Evolutionary conservation across 2,113 vertebrate species (phyloP).

Genomic region (Scomber japonicus): DNA sequence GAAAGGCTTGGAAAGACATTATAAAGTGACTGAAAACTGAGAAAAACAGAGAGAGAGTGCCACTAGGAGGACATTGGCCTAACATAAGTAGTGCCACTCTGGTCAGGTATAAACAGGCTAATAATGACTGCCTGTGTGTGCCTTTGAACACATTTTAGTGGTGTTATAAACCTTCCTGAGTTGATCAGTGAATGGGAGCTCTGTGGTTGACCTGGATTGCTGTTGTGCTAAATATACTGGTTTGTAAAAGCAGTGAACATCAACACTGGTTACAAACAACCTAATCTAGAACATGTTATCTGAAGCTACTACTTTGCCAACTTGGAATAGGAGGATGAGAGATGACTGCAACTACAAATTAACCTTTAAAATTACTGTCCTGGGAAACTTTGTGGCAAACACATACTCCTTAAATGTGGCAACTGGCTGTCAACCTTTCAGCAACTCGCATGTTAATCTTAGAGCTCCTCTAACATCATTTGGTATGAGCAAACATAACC

Average conservation of each 20-base stretch:
- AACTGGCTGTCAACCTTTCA: background rate
- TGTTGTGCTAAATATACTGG: background rate
- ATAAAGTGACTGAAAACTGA: background rate
- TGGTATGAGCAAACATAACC: background rate
- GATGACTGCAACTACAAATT: background rate
- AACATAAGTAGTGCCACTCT: background rate
- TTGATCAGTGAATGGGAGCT: background rate
- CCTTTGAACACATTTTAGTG: background rate
- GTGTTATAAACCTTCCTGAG: background rate
- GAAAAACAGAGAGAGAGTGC: background rate
- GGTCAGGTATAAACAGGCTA: too few species aligned
- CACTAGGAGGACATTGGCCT: background rate
- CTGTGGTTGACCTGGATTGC: constrained; percentile 12
- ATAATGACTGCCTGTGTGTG: too few species aligned
- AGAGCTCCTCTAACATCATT: constrained; percentile 2
- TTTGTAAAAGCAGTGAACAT: background rate
- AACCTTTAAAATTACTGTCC: background rate
- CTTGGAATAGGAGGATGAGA: background rate
- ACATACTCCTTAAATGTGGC: background rate
- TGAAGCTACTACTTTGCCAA: background rate
- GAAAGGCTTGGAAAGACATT: background rate
- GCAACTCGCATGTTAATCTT: background rate
- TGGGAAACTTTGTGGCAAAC: background rate
- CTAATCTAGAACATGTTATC: background rate
- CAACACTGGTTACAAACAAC: constrained; percentile 5